Evolutionary conservation across 2,113 vertebrate species (phyloP).

Genomic region (Silurus asotus): DNA sequence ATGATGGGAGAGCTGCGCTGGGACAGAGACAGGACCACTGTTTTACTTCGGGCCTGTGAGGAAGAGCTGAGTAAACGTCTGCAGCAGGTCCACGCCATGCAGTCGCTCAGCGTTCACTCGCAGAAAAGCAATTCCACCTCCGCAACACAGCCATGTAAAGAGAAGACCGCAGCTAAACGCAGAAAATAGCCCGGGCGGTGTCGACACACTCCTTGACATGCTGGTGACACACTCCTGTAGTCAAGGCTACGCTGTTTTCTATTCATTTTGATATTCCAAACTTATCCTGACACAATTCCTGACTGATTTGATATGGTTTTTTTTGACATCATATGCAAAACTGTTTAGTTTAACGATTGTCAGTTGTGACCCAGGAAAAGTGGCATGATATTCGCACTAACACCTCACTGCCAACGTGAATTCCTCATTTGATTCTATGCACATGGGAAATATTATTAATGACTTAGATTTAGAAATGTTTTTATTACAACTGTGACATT

Average conservation of each 20-base stretch:
- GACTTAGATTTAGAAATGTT: neutral
- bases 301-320: neutral
- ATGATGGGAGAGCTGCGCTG: slow-evolving; percentile 68
- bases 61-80: slow-evolving; percentile 67
- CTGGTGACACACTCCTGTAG: too few relatives aligned
- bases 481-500: neutral
- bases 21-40: slow-evolving; percentile 59
- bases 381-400: neutral
- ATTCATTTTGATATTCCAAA: neutral
- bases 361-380: neutral
- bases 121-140: slow-evolving; percentile 37
- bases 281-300: neutral
- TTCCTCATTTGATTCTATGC: neutral
- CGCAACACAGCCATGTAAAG: slow-evolving; percentile 17
- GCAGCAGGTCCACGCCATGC: slow-evolving; percentile 66
- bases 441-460: neutral
- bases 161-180: slow-evolving; percentile 38
- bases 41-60: slow-evolving; percentile 68
- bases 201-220: neutral
- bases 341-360: neutral
- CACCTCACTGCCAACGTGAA: neutral
- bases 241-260: neutral
- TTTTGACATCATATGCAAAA: neutral
- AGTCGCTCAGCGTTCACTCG: slow-evolving; percentile 63
- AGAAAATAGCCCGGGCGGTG: slow-evolving; percentile 41